A percentile compares a stretch with the other conserved stretches of the same genome.
Evolutionary conservation across 2,113 vertebrate genomes (phyloP).

Genomic region (Camelus dromedarius): DNA sequence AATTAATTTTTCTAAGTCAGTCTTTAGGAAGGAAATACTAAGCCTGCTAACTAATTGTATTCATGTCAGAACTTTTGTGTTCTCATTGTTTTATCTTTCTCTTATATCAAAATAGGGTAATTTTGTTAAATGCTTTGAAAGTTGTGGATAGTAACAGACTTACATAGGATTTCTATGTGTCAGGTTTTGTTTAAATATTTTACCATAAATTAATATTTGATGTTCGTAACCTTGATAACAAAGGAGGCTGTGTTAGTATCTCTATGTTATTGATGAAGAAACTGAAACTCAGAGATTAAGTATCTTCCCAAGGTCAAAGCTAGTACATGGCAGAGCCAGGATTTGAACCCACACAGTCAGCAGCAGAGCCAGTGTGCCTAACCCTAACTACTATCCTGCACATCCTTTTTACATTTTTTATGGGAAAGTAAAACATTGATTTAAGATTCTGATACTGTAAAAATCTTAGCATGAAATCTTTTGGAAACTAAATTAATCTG

Average conservation of each 20-base stretch:
- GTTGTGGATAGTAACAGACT: neutral
- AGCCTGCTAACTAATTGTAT: conserved; percentile 6
- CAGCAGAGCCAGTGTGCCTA: neutral
- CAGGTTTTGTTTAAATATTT: neutral
- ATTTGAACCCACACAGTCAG: neutral
- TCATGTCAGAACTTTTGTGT: neutral
- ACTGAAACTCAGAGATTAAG: neutral
- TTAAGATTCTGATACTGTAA: neutral
- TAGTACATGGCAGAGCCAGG: neutral
- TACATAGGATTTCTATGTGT: neutral
- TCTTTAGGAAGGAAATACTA: neutral
- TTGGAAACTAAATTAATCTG: neutral
- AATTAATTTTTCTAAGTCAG: conserved; percentile 7
- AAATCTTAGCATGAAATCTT: neutral
- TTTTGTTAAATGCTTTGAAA: conserved; percentile 36
- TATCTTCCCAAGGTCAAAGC: neutral
- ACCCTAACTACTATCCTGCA: neutral
- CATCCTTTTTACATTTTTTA: neutral
- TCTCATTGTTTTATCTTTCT: neutral
- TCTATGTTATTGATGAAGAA: conserved; percentile 1
- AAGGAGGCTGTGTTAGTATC: neutral
- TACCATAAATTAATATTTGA: neutral
- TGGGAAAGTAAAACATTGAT: neutral
- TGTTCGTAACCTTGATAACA: neutral
- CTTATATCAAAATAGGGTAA: neutral